Base-by-base conservation (phyloP, 1,140 invertebrate species). In the Mactra quadrangularis region DNA sequence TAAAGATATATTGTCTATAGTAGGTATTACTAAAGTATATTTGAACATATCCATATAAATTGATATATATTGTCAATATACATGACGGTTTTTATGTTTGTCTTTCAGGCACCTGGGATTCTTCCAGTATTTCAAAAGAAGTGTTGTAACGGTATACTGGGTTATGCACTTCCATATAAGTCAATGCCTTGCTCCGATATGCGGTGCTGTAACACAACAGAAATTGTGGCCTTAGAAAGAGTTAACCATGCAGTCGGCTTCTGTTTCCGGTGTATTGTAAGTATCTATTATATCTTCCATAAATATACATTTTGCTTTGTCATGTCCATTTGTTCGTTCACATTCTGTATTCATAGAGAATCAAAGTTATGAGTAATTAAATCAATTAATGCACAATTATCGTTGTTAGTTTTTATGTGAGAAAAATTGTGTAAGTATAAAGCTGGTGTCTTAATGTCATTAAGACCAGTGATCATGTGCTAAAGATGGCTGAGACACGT, bases 241-340 rank as follows among this genome's bases (percentile, higher is more conserved):
- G 82, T 88, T 3, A 88, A 90, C 66, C 70, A 76, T 33, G 87
- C 89, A 29, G 38, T 88, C 52, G 89, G 89, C 27, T 90, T 90
- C 82, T 72, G 85, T 19, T 89, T 89, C 64, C 78, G 84, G 60
- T 89, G 88, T 72, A 83, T 89, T 84, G 88, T 89, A 75, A 53
- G 87, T 66, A 45, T 17, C 22, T 11, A 47, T 19, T 11, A 47
- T 47, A 19, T 47, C 9, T 19, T 19, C 9, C 45, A 11, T 47
- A 11, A 11, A 47, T 19, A 47, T 11, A 19, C 45, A 47, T 19
- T 11, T 47, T n/a, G 45, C 19, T 9, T 9, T 47, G 19, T 11
- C 19, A 19, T 47, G 45, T 47, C 45, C 9, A 47, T 47, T 9
- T 47, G 45, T 47, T 47, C 9, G 9, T 47, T 11, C 9, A 11